phyloP scores from a whole-genome alignment of 2,113 vertebrate species.

The Scortum barcoo region DNA sequence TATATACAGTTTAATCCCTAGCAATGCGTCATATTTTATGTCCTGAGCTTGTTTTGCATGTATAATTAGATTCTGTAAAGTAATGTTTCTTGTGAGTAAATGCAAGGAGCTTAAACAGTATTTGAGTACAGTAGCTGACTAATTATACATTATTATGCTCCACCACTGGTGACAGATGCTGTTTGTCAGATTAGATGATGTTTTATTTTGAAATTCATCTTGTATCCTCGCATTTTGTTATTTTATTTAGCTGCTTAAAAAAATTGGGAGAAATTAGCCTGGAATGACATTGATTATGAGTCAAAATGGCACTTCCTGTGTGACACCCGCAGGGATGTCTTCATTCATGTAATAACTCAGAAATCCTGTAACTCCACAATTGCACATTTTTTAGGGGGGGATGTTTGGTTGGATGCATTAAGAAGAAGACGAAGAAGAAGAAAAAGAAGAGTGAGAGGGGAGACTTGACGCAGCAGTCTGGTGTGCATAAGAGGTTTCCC shows the following conservation, averaged over 20 bases:
- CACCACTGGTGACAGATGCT: neutral
- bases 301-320: neutral
- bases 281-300: neutral
- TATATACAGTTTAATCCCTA: neutral
- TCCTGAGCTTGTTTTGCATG: neutral
- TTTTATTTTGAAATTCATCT: neutral
- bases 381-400: neutral
- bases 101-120: neutral
- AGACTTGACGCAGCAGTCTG: conserved; percentile 82
- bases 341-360: neutral
- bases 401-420: conserved; percentile 22
- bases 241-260: neutral
- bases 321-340: neutral
- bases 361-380: conserved; percentile 6
- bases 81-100: neutral
- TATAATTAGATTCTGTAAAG: neutral
- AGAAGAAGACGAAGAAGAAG: too few relatives aligned
- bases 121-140: neutral
- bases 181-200: too few relatives aligned
- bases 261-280: neutral
- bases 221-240: neutral
- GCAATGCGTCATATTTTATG: neutral
- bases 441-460: conserved; percentile 44
- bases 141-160: neutral
- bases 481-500: conserved; percentile 68